Evolutionary conservation across 2,797 vertebrate species (phyloP).

Genomic region (Rhinophrynus dorsalis): DNA sequence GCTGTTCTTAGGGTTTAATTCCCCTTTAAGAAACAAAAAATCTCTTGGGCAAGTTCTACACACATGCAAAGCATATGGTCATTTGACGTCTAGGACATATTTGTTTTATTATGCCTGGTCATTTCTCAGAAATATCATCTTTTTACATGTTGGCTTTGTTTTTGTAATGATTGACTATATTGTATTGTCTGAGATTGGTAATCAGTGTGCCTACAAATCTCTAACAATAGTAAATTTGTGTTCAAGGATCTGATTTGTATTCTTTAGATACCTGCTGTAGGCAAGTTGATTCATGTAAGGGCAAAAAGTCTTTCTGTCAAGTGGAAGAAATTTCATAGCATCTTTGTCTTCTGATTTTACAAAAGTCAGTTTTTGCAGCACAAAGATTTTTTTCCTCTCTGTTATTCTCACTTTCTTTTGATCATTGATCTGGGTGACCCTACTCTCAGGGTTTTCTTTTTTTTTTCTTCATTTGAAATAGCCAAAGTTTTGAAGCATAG

Average conservation of each 20-base stretch:
- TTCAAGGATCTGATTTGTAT: slow-evolving; percentile 41
- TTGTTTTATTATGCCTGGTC: slow-evolving; percentile 46
- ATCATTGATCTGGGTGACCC: slow-evolving; percentile 93
- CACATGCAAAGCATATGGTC: slow-evolving; percentile 20
- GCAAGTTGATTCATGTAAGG: slow-evolving; percentile 53
- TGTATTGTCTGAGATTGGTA: neutral
- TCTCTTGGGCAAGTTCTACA: too few relatives aligned
- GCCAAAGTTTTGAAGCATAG: slow-evolving; percentile 77
- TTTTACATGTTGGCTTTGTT: neutral
- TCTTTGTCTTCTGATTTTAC: slow-evolving; percentile 63
- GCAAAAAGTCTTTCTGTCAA: slow-evolving; percentile 44
- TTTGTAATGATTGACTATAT: neutral
- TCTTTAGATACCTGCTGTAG: slow-evolving; percentile 20
- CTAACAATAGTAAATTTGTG: neutral
- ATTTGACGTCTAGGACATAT: neutral
- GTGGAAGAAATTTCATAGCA: slow-evolving; percentile 40
- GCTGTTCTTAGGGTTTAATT: too few relatives aligned
- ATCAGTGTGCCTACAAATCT: neutral
- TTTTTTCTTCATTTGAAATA: slow-evolving; percentile 88
- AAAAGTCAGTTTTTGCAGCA: slow-evolving; percentile 57
- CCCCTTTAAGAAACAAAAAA: too few relatives aligned
- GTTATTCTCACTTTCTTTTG: slow-evolving; percentile 78
- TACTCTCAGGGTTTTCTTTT: slow-evolving; percentile 76
- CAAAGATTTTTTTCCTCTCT: slow-evolving; percentile 45
- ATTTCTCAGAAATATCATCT: slow-evolving; percentile 36